Base-by-base conservation (phyloP, 2,797 vertebrate genomes). In the Thaleichthys pacificus region DNA sequence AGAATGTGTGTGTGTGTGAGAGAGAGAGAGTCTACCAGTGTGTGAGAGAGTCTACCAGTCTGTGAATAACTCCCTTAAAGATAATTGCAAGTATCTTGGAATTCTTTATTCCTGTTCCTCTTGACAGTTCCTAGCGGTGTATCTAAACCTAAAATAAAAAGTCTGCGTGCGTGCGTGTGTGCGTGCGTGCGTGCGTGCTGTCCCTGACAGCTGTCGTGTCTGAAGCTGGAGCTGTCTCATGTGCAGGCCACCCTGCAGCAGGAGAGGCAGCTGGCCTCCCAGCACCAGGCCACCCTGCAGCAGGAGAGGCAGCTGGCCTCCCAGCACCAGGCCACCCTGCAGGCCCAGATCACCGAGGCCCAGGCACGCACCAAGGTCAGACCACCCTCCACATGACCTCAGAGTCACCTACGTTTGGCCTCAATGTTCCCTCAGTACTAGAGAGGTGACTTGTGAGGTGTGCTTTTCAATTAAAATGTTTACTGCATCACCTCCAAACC, bases 301-400 rank as follows among this genome's bases (percentile, higher is more conserved):
- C 85, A 89, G 66, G 84, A 94, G 85, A 82, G 56, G 68, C 84
- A 88, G 80, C 78, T 90, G 71, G 78, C 91, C 26, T 77, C 81
- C 73, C 92, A 93, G 78, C 90, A 93, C 66, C 90, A 92, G 79
- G 81, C 93, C 78, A 84, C 85, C 19, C 78, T 93, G 76, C 86
- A 93, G 78, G 92, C 92, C 77, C 93, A 91, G 84, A 75, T 92
- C 81, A 81, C 64, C 61, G 93, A 93, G 76, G 87, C 87, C 24
- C 90, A 93, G 70, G 88, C 90, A 35, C 86, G 61, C 38, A 80
- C 88, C 69, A 94, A 92, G 92, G 93, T 93, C 75, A 42, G 66
- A 30, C 57, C 21, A 51, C 14, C 56, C 56, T 8, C 17, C 19
- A 24, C 17, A 14, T 49, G 38, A 26, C 54, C 35, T 32, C 6